A percentile compares a stretch with the other conserved stretches of the same genome.
Evolutionary conservation across 2,888 invertebrate species (phyloP).

Genomic region (Slavum lentiscoides): DNA sequence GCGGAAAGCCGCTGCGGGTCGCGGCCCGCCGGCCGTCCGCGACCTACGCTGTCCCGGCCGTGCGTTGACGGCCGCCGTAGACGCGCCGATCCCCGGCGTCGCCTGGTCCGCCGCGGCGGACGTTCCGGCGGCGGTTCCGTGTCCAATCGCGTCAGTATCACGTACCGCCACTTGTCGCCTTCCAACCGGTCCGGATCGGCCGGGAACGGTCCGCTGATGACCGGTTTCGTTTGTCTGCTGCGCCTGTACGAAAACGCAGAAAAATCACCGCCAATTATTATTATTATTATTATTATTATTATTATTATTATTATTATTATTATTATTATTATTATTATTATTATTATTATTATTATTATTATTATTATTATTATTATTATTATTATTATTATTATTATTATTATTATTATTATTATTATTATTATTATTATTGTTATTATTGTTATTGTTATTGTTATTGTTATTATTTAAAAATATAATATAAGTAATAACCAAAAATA

Average conservation of each 20-base stretch:
- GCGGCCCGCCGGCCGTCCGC: not conserved
- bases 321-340: no score
- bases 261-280: not conserved
- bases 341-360: no score
- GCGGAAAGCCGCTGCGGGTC: no score
- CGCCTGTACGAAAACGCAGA: not conserved
- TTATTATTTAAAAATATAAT: no score
- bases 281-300: no score
- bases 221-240: constrained; percentile 5
- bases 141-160: constrained; percentile 41
- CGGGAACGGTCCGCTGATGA: constrained; percentile 40
- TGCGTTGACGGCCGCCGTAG: not conserved
- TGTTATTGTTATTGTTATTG: no score
- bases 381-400: no score
- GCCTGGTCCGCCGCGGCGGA: constrained; percentile 24
- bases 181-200: constrained; percentile 34
- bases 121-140: constrained; percentile 33
- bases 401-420: no score
- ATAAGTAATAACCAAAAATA: no score
- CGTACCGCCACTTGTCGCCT: constrained; percentile 47
- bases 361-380: no score
- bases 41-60: not conserved
- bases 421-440: no score
- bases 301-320: no score
- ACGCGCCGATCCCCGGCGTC: not conserved